Percentiles rank a stretch among this genome's conserved stretches.
Evolutionary conservation across 2,797 vertebrate species (phyloP).

Genomic region (Ctenosaura bakeri): DNA sequence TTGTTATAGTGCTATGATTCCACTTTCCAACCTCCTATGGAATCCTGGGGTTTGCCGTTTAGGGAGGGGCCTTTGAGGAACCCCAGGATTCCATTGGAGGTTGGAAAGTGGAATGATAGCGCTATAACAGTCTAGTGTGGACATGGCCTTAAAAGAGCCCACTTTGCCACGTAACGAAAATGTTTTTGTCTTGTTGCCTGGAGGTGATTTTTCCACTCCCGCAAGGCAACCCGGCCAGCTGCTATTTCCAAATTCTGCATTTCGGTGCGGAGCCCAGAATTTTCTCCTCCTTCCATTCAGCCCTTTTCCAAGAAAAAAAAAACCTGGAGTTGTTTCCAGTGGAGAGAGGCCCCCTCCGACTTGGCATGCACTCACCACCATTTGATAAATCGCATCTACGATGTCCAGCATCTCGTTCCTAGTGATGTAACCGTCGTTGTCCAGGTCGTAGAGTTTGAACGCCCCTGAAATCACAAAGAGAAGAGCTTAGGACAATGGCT

Average conservation of each 20-base stretch:
- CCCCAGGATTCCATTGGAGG: no score
- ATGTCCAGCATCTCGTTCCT: slow-evolving; percentile 99
- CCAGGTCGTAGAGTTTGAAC: slow-evolving; percentile 97
- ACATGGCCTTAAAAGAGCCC: not conserved
- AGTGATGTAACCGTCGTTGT: slow-evolving; percentile 98
- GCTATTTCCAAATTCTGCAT: not conserved
- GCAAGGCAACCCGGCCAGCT: not conserved
- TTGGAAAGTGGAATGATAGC: no score
- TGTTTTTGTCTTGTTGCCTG: not conserved
- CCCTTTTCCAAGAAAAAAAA: not conserved
- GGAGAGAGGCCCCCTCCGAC: not conserved
- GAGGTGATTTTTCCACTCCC: not conserved
- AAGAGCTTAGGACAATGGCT: not conserved
- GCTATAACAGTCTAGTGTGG: no score
- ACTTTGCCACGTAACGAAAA: no score
- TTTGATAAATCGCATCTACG: slow-evolving; percentile 98
- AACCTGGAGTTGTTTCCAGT: not conserved
- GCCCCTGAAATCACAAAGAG: slow-evolving; percentile 84
- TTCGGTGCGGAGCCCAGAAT: not conserved
- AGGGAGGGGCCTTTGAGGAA: no score
- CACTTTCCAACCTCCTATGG: no score
- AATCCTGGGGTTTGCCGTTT: no score
- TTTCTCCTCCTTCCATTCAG: not conserved
- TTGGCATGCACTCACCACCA: slow-evolving; percentile 90
- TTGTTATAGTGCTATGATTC: no score